Conservation (phyloP, 2,113 vertebrate species). For the Progne subis region DNA sequence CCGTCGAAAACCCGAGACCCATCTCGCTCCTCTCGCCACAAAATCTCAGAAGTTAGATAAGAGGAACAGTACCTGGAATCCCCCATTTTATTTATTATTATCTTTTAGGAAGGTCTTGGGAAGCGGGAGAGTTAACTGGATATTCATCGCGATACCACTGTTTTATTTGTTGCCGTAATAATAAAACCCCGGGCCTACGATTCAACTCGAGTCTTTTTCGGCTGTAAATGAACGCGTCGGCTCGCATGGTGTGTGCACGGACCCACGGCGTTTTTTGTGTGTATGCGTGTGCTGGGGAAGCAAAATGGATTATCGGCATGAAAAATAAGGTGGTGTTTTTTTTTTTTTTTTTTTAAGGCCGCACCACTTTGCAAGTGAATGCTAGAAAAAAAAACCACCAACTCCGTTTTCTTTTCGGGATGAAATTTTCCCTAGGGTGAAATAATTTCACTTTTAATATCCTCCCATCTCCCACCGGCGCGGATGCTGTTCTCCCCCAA, state of each 20-base stretch:
- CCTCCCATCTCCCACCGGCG: no score
- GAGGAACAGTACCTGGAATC: neutral
- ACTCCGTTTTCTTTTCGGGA: neutral
- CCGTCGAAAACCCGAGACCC: neutral
- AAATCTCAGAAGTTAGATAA: slow-evolving; percentile 23
- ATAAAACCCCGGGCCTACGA: slow-evolving; percentile 49
- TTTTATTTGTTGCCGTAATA: slow-evolving; percentile 16
- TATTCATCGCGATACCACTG: neutral
- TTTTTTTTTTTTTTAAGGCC: neutral
- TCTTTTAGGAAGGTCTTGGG: neutral
- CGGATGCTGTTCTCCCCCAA: neutral
- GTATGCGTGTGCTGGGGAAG: neutral
- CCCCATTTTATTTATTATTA: neutral
- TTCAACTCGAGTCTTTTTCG: neutral
- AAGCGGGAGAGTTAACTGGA: slow-evolving; percentile 1
- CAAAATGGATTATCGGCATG: neutral
- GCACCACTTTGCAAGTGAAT: neutral
- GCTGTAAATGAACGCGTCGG: neutral
- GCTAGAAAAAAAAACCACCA: neutral
- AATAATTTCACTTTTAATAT: neutral
- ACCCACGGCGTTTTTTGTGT: neutral
- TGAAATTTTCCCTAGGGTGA: neutral
- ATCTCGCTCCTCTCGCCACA: neutral
- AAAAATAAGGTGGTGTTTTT: neutral
- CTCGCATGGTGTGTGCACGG: neutral